Percentiles rank a stretch among this genome's conserved stretches.
phyloP scores from a whole-genome alignment of 2,797 vertebrate genomes.

The Halcyon leucocephala region DNA sequence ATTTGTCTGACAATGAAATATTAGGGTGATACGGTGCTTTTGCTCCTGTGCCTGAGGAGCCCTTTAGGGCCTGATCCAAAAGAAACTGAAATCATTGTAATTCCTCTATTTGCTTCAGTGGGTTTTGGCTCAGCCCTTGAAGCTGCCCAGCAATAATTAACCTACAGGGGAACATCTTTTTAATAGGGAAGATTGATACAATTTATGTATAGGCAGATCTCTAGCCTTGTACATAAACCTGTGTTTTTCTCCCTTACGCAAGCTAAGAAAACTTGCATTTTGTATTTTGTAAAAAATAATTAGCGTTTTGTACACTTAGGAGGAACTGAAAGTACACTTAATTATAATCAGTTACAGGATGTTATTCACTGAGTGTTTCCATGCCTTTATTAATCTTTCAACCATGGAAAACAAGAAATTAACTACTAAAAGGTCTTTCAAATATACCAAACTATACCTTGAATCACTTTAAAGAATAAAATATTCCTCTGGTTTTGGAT shows the following conservation, averaged over 20 bases:
- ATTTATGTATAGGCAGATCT: not conserved
- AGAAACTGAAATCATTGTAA: not conserved
- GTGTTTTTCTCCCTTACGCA: not conserved
- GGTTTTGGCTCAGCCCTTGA: not conserved
- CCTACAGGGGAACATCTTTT: constrained; percentile 11
- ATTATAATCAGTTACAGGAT: constrained; percentile 68
- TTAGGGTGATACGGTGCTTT: not conserved
- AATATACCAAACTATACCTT: constrained; percentile 50
- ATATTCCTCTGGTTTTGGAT: constrained; percentile 68
- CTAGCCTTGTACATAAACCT: not conserved
- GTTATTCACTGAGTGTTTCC: constrained; percentile 39
- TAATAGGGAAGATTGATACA: not conserved
- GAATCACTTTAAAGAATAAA: constrained; percentile 57
- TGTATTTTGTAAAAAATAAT: constrained; percentile 50
- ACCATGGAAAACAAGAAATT: constrained; percentile 71
- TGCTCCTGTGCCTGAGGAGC: not conserved
- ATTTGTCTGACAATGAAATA: not conserved
- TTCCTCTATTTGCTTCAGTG: not conserved
- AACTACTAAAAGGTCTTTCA: constrained; percentile 63
- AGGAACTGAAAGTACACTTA: constrained; percentile 55
- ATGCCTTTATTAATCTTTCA: constrained; percentile 68
- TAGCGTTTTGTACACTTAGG: constrained; percentile 61
- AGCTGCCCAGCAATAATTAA: constrained; percentile 44
- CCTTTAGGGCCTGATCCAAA: not conserved
- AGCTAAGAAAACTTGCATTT: constrained; percentile 18